phyloP scores from a whole-genome alignment of 2,888 invertebrate species.

The Congeria kusceri region DNA sequence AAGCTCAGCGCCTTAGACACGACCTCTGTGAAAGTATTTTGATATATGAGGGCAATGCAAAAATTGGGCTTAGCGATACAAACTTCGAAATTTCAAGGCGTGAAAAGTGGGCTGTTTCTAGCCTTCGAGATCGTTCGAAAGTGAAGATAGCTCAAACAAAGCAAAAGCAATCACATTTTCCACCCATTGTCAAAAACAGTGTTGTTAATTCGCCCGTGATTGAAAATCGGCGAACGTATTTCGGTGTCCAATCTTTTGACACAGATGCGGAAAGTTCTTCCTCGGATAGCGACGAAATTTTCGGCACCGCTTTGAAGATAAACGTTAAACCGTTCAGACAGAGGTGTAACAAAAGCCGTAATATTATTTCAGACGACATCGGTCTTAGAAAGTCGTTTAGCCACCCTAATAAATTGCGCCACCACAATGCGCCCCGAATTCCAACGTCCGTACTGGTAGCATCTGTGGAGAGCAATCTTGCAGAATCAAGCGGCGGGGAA shows the following conservation, averaged over 20 bases:
- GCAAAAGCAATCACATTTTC: conserved; percentile 40
- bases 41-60: conserved; percentile 66
- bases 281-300: conserved; percentile 20
- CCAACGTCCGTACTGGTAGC: conserved; percentile 45
- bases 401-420: not conserved
- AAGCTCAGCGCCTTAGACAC: conserved; percentile 64
- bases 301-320: not conserved
- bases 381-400: not conserved
- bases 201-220: conserved; percentile 11
- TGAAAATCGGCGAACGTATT: not conserved
- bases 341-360: not conserved
- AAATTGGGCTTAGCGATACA: conserved; percentile 59
- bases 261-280: conserved; percentile 21
- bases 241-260: conserved; percentile 8
- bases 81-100: conserved; percentile 46
- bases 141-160: conserved; percentile 40
- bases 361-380: not conserved
- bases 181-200: conserved; percentile 49
- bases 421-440: not conserved
- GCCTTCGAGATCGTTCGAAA: conserved; percentile 53
- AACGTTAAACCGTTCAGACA: too few species aligned
- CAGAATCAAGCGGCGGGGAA: conserved; percentile 55
- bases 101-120: conserved; percentile 66
- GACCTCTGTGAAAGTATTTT: conserved; percentile 73
- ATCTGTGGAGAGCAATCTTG: conserved; percentile 42